Base-by-base conservation (phyloP, 2,888 invertebrate genomes). In the Caprella mutica region DNA sequence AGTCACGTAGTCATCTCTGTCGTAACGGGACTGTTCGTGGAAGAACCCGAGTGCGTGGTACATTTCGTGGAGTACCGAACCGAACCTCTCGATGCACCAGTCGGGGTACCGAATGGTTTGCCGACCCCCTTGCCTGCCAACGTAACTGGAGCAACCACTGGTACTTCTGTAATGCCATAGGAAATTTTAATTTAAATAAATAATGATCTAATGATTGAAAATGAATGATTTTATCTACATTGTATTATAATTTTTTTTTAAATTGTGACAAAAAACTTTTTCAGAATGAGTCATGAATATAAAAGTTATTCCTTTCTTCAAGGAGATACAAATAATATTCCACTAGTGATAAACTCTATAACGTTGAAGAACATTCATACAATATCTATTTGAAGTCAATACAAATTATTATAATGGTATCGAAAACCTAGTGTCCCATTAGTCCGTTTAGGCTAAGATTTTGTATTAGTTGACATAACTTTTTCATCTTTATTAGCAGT, bases 121-220 rank as follows among this genome's bases (percentile, higher is more conserved):
- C 5, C 79, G 78, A 0, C 79, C 78, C 2, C 78, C 78, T 19
- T 73, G 72, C 30, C 79, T 74, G 0, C 84, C 84, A 2, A 84
- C 81, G 66, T 78, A 77, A 1, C 83, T 83, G 76, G 81, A 82
- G 69, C 84, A 84, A 14, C 83, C 81, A 0, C n/a, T n/a, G n/a
- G n/a, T n/a, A n/a, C n/a, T n/a, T n/a, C n/a, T n/a, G n/a, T n/a
- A n/a, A n/a, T n/a, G n/a, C n/a, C n/a, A n/a, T n/a, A n/a, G n/a
- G n/a, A n/a, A n/a, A n/a, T n/a, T n/a, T n/a, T n/a, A n/a, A n/a
- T n/a, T 38, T 2, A 38, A 4, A 38, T 17, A 38, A 38, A 35
- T 12, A 35, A 35, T 38, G 4, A 38, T 38, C 19, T 38, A 17
- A n/a, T 3, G 4, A 17, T 4, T 4, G 2, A 17, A 19, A 4